Evolutionary conservation across 2,888 invertebrate species (phyloP), one percentile per base, ranked within the genome.

Genomic region (Pandemis cinnamomeana): DNA sequence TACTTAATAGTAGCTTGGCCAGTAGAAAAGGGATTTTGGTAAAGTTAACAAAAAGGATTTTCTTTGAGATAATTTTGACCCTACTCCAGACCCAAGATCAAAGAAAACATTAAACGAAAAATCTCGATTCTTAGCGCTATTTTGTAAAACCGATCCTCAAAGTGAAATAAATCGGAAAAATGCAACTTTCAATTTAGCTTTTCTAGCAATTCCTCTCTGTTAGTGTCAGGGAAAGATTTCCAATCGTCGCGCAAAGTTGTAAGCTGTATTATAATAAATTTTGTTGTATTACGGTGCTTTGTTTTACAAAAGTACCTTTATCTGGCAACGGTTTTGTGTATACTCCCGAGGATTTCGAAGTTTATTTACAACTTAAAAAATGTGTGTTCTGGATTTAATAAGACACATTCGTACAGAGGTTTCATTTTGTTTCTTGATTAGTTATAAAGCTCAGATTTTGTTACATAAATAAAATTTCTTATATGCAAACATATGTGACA

Each of bases 171-270:
- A 71, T 71, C 74, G 74, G 66, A 60, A 64, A 70, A 71, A 53
- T 70, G 70, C 70, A 67, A 74, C 66, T 74, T 71, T 71, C 61
- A 71, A 71, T 74, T 74, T 74, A 67, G 67, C 70, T 74, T 67
- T 58, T 46, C 67, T 36, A 67, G 74, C 70, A 67, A 71, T 71
- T 67, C 67, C 73, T 74, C 61, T 67, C 70, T n/a, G 64, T 73
- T 69, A 67, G 67, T 27, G 5, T 20, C 51, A 66, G 66, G 53
- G 69, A 64, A 58, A 51, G 46, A 41, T 48, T 71, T 74, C 70
- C 46, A 60, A 44, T 42, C 44, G 48, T 66, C 42, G 53, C 20
- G 44, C 15, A 67, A 70, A 70, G 46, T 73, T 68, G 72, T 46
- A 72, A 63, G 48, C 48, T 58, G 51, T 51, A 46, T 69, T 73